Conservation (phyloP, 2,888 invertebrate species). For the Phaedon cochleariae region DNA sequence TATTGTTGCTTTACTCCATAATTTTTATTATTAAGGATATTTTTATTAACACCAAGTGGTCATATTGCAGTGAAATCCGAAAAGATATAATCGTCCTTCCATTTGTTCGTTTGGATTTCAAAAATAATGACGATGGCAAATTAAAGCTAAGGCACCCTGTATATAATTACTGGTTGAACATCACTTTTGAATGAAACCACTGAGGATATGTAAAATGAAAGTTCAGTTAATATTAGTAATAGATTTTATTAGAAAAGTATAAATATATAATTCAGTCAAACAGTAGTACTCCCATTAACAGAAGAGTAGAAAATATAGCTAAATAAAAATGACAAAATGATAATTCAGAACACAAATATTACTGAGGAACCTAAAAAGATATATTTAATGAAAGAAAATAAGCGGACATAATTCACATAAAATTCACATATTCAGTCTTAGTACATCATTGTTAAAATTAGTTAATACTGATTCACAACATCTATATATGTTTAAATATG, state of each 20-base stretch:
- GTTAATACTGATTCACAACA: background rate
- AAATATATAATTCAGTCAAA: slow-evolving; percentile 22
- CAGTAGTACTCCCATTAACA: slow-evolving; percentile 13
- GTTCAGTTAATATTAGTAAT: slow-evolving; percentile 52
- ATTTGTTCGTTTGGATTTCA: no score
- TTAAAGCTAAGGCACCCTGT: no score
- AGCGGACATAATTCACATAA: background rate
- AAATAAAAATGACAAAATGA: background rate
- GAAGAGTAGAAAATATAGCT: slow-evolving; percentile 17
- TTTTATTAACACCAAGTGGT: no score
- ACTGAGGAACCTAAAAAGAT: background rate
- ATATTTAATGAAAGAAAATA: background rate
- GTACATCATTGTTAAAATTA: background rate
- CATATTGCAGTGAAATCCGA: no score
- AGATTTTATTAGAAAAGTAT: slow-evolving; percentile 20
- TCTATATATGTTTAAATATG: background rate
- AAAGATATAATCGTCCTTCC: no score
- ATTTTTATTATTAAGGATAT: no score
- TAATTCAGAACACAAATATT: slow-evolving; percentile 11
- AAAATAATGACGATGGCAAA: no score
- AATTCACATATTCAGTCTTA: background rate
- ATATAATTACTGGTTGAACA: no score
- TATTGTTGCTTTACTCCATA: no score
- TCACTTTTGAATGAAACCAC: no score
- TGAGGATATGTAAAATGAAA: background rate